Conservation (phyloP, 2,113 vertebrate genomes). For the Mionectes macconnelli region DNA sequence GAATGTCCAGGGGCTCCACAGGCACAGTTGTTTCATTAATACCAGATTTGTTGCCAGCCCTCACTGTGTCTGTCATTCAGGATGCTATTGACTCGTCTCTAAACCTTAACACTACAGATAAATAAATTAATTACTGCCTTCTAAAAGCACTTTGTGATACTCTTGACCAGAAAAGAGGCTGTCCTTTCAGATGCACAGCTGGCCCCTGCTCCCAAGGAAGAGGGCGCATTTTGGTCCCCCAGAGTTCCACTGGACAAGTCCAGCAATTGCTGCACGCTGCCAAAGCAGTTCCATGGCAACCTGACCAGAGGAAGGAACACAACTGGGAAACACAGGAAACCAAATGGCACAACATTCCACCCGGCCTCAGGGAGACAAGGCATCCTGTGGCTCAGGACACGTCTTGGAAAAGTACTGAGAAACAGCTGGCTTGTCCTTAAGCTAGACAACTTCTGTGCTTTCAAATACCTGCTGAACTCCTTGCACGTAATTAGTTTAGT, state of each 20-base stretch:
- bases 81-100: neutral
- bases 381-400: neutral
- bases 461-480: neutral
- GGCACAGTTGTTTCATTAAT: neutral
- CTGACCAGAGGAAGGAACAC: neutral
- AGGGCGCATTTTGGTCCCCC: neutral
- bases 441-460: neutral
- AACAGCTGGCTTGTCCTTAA: neutral
- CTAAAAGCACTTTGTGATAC: neutral
- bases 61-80: neutral
- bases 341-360: neutral
- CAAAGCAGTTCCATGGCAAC: neutral
- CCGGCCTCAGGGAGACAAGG: neutral
- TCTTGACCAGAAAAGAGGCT: neutral
- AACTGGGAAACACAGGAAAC: neutral
- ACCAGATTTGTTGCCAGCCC: neutral
- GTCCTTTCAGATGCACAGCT: neutral
- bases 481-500: neutral
- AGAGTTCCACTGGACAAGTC: neutral
- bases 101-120: neutral
- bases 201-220: neutral
- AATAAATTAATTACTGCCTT: neutral
- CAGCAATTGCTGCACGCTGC: neutral
- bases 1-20: neutral
- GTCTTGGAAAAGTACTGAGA: neutral